Evolutionary conservation across 2,888 invertebrate species (phyloP).

Genomic region (Teinopalpus imperialis): DNA sequence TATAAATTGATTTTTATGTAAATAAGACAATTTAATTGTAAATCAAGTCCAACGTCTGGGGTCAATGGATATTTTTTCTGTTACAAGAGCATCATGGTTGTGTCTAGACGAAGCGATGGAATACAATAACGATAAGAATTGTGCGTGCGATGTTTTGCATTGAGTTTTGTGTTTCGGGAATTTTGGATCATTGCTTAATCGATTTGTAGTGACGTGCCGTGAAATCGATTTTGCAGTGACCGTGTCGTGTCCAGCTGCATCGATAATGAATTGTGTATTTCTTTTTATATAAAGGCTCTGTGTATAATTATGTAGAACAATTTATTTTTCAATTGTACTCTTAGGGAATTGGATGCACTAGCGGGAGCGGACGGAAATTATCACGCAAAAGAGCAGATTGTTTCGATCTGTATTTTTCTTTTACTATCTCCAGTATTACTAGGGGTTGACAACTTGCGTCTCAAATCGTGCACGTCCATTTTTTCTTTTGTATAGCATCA

Average conservation of each 20-base stretch:
- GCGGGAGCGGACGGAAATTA: neutral
- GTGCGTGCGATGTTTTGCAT: conserved; percentile 4
- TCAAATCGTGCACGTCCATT: neutral
- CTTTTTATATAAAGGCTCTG: conserved; percentile 1
- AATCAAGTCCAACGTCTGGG: conserved; percentile 6
- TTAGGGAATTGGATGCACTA: conserved; percentile 6
- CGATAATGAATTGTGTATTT: conserved; percentile 6
- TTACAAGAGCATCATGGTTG: conserved; percentile 10
- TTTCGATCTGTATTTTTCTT: conserved; percentile 8
- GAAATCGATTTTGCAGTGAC: conserved; percentile 6
- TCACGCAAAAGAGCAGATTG: too few species aligned
- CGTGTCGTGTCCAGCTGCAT: neutral
- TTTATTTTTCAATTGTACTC: conserved; percentile 19
- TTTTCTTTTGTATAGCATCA: conserved; percentile 17
- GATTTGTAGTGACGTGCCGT: neutral
- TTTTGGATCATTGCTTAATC: conserved; percentile 2
- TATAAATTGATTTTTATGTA: conserved; percentile 20
- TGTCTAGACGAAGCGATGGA: conserved; percentile 13
- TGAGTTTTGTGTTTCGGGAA: neutral
- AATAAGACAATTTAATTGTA: conserved; percentile 17
- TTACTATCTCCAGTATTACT: conserved; percentile 17
- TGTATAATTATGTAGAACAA: conserved; percentile 27
- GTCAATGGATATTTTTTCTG: neutral
- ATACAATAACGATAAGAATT: conserved; percentile 1
- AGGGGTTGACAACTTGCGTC: neutral